Conservation (phyloP, 1,140 invertebrate genomes). For the Drosophila pallidifrons region DNA sequence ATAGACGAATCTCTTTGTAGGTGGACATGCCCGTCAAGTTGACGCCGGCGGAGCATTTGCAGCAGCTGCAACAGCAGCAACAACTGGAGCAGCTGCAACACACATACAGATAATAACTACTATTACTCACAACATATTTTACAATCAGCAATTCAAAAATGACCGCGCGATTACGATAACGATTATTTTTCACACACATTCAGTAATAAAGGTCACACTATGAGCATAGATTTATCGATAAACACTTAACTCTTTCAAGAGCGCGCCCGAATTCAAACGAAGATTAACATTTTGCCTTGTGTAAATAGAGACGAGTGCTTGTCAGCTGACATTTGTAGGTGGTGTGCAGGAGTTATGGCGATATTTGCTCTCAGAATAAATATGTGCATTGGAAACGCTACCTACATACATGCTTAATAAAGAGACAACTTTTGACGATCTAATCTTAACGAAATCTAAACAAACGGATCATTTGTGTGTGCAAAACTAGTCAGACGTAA, state of each 20-base stretch:
- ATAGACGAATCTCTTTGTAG: conserved; percentile 1
- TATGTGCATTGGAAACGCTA: conserved; percentile 37
- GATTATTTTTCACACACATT: background rate
- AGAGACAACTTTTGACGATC: conserved; percentile 55
- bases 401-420: conserved; percentile 11
- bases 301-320: background rate
- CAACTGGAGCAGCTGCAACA: conserved; percentile 46
- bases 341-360: conserved; percentile 8
- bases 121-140: background rate
- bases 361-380: conserved; percentile 55
- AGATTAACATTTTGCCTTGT: background rate
- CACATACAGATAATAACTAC: conserved; percentile 32
- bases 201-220: background rate
- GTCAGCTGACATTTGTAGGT: conserved; percentile 15
- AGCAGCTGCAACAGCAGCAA: conserved; percentile 26
- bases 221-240: conserved; percentile 3
- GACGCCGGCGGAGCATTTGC: conserved; percentile 30
- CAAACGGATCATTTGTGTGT: conserved; percentile 25
- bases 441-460: conserved; percentile 57
- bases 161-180: background rate
- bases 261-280: conserved; percentile 2
- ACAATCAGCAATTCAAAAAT: background rate
- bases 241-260: background rate
- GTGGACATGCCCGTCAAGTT: conserved; percentile 65
- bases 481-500: conserved; percentile 20